Percentiles rank a stretch among this genome's conserved stretches.
Conservation (phyloP, 2,888 invertebrate species). For the Lamellibrachia satsuma region DNA sequence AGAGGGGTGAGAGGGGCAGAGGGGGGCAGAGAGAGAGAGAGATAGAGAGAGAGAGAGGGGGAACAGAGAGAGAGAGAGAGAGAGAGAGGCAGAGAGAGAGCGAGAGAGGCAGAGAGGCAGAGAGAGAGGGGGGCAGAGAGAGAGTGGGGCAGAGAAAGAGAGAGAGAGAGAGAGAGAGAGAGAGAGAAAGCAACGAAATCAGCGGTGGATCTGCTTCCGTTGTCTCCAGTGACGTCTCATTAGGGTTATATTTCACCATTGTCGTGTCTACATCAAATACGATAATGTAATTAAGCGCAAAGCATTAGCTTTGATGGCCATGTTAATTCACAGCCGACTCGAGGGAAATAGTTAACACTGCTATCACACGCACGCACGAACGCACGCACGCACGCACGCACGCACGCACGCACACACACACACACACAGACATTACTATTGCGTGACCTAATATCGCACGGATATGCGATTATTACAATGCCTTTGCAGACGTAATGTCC, state of each 20-base stretch:
- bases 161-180: too few species aligned
- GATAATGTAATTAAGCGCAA: background rate
- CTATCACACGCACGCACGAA: background rate
- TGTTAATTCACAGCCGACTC: background rate
- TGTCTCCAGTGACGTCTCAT: background rate
- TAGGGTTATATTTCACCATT: background rate
- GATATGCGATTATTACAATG: background rate
- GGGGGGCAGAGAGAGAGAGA: too few species aligned
- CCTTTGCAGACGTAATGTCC: too few species aligned
- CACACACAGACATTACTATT: background rate
- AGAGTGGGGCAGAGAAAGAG: too few species aligned
- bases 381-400: too few species aligned
- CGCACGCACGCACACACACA: too few species aligned
- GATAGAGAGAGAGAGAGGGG: too few species aligned
- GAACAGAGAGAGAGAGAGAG: too few species aligned
- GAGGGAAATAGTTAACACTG: background rate
- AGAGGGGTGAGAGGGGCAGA: too few species aligned
- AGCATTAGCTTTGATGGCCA: background rate
- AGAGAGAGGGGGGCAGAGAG: too few species aligned
- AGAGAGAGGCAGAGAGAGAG: too few species aligned
- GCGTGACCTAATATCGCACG: background rate
- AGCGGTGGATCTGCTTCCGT: background rate
- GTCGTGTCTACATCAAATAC: background rate
- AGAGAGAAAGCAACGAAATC: background rate
- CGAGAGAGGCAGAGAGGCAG: too few species aligned